phyloP scores from a whole-genome alignment of 2,797 vertebrate species.

The Syndactyla subalaris region DNA sequence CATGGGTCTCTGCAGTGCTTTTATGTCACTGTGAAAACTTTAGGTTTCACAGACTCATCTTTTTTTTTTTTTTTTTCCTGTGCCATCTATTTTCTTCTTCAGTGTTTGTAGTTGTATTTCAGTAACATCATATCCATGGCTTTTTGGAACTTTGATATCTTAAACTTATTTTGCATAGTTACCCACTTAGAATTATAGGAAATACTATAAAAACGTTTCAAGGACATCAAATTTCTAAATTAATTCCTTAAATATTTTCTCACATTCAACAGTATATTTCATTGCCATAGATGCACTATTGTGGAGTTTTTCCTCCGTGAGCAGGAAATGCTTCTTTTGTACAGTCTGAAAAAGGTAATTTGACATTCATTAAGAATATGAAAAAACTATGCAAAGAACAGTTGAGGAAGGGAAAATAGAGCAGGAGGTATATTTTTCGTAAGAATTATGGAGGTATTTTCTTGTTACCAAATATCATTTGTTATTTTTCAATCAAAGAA shows the following conservation, averaged over 20 bases:
- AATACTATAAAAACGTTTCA: background rate
- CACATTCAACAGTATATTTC: background rate
- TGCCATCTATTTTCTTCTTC: background rate
- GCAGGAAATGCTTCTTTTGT: background rate
- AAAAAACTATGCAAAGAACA: conserved; percentile 5
- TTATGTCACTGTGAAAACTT: background rate
- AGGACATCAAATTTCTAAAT: background rate
- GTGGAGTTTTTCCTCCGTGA: background rate
- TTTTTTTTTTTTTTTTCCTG: background rate
- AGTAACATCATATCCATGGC: background rate
- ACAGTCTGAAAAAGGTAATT: background rate
- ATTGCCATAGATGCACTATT: background rate
- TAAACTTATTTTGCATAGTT: background rate
- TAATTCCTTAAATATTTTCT: background rate
- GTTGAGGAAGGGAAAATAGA: background rate
- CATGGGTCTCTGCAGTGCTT: background rate
- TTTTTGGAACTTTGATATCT: background rate
- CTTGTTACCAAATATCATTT: background rate
- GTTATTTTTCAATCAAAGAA: conserved; percentile 21
- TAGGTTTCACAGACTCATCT: background rate
- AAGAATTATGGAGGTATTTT: conserved; percentile 10
- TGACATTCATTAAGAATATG: background rate
- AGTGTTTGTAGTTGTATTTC: background rate
- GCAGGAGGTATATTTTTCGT: background rate
- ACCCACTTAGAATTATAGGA: background rate